Evolutionary conservation across 2,888 invertebrate species (phyloP), one percentile per base, ranked within the genome.

Genomic region (Agriopis aurantiaria): DNA sequence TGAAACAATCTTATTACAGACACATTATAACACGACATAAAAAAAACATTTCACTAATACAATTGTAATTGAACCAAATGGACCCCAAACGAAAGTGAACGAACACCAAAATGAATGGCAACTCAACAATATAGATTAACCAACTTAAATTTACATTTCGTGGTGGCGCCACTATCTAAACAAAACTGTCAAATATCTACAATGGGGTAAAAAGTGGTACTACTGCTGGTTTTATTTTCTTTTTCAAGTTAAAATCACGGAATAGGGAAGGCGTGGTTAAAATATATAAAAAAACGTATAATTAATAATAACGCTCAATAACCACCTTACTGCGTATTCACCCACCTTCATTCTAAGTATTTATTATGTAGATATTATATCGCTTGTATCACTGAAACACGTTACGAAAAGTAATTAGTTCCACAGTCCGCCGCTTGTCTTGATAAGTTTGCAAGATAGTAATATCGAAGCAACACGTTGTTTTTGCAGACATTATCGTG

Each of bases 51-150:
- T 65, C 76, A 75, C 76, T 82, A 82, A 85, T 85, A 82, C 82
- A 83, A 85, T 82, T 80, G 81, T 87, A 89, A 88, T 88, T 87
- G 85, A 85, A 84, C 79, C 79, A 87, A 87, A 89, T 87, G 80
- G 84, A 80, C 81, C 73, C 75, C 66, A 81, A 81, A 87, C 80
- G 91, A 91, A 91, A 91, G 91, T 89, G 85, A 87, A 81, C 40
- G 48, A 60, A 51, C 64, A 58, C 52, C 51, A 52, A 65, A 64
- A 69, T 56, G 73, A 67, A 56, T 17, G 60, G 63, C 62, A 51
- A 56, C 52, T 65, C 57, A 68, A 61, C 68, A 59, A 68, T 64
- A 64, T 12, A 59, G 23, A 58, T 66, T 40, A 23, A 68, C 62
- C 57, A 65, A 40, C 1, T 53, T 65, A 55, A 2, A 9, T 43